These are phyloP conservation scores for Penaeus japonicus DNA, from an alignment of 1,140 invertebrate genomes.

Conservation along the genomic window DNA sequence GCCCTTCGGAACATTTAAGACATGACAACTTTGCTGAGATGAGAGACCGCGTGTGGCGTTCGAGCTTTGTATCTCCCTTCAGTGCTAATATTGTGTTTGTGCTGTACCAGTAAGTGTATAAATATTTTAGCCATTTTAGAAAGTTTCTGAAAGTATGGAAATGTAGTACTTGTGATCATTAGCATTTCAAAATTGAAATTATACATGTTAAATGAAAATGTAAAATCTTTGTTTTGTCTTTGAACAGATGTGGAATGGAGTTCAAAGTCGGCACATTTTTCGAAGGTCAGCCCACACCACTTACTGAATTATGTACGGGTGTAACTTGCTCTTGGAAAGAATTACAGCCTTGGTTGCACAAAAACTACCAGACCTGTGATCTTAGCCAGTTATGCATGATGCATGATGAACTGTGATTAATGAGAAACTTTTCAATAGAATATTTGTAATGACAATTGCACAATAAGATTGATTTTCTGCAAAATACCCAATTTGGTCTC, in stretches of 20 bases:
- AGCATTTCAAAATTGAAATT: neutral
- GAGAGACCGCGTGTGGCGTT: conserved; percentile 28
- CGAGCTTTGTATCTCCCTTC: conserved; percentile 43
- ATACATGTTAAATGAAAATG: neutral
- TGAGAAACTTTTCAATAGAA: neutral
- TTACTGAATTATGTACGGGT: conserved; percentile 1
- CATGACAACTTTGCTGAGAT: conserved; percentile 42
- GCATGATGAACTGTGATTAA: conserved; percentile 36
- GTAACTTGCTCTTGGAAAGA: conserved; percentile 22
- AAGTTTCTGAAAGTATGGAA: neutral
- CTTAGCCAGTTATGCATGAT: conserved; percentile 38
- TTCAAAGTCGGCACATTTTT: conserved; percentile 33
- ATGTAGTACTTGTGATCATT: neutral
- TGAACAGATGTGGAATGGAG: conserved; percentile 21
- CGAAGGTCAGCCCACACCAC: conserved; percentile 31
- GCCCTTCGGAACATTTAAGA: conserved; percentile 17
- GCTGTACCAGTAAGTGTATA: conserved; percentile 23
- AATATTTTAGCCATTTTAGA: neutral
- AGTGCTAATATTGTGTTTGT: conserved; percentile 40
- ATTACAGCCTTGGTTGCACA: conserved; percentile 18
- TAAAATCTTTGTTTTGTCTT: neutral
- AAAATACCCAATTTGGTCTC: too few species aligned
- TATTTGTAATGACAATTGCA: too few species aligned
- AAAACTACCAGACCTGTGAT: conserved; percentile 22
- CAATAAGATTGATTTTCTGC: too few species aligned